Evolutionary conservation across 2,888 invertebrate genomes (phyloP), one percentile per base, ranked within the genome.

Genomic region (Drosophila paramelanica): DNA sequence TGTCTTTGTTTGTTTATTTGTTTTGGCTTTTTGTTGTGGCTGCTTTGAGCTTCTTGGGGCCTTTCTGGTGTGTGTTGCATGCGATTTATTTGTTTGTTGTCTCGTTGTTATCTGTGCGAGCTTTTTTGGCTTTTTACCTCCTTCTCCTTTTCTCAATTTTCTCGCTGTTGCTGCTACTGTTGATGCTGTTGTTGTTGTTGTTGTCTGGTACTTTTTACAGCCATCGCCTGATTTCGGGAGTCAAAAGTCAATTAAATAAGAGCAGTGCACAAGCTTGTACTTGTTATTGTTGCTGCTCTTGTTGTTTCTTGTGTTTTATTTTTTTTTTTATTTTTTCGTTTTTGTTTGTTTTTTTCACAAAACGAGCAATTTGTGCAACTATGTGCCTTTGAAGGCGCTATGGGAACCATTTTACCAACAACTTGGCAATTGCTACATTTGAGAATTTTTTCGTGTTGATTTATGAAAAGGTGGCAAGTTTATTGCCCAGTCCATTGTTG

Each of bases 181-280:
- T 66, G 43, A 20, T 60, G 49, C 17, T 58, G 27, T n/a, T 58
- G 36, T 42, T 68, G 52, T 25, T 66, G 46, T 20, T 65, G 50
- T 51, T 62, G 61, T 42, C 47, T 74, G 60, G 59, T 57, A 60
- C 27, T 70, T 67, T 77, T 73, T 79, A 60, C 67, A 68, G 79
- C 51, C 73, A 73, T 78, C 67, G 81, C 68, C 73, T 75, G 79
- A 76, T 88, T 85, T 83, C 83, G 82, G 86, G 88, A 90, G 90
- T 90, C 90, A 90, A 90, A 90, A 90, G 90, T 90, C 91, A 90
- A 90, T 90, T 90, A 90, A 90, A 90, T 90, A 90, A 90, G 90
- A 90, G 91, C 90, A 90, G 85, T 79, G 88, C 82, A 80, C 83
- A 89, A 84, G 75, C 77, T 79, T 75, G 77, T 87, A 77, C 76